phyloP scores from a whole-genome alignment of 2,797 vertebrate genomes.

The Alexandromys oeconomus region DNA sequence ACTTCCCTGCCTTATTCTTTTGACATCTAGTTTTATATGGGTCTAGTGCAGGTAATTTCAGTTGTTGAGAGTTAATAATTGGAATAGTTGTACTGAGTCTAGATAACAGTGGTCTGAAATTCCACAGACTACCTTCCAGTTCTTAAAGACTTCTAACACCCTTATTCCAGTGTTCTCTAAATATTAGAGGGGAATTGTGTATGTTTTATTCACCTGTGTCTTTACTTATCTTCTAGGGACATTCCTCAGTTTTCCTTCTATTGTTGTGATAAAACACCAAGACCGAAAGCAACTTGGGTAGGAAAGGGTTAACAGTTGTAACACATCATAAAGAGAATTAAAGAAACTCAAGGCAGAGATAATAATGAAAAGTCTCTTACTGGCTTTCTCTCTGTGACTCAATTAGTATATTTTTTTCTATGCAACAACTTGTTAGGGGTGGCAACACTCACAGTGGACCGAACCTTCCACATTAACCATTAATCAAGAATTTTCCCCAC shows the following conservation, averaged over 20 bases:
- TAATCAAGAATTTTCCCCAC: not conserved
- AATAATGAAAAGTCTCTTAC: too few species aligned
- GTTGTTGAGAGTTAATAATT: not conserved
- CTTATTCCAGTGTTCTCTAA: not conserved
- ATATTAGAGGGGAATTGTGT: not conserved
- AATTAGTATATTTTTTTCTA: not conserved
- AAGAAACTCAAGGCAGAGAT: not conserved
- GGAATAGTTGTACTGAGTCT: not conserved
- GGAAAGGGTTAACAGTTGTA: not conserved
- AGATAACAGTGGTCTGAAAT: not conserved
- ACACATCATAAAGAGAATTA: not conserved
- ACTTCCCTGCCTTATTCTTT: not conserved
- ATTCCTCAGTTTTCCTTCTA: not conserved
- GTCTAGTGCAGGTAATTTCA: not conserved
- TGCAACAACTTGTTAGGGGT: too few species aligned
- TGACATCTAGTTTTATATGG: not conserved
- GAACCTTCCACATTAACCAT: accelerated
- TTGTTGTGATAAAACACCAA: not conserved
- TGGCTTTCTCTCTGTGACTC: not conserved
- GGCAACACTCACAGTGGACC: not conserved
- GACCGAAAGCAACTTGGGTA: not conserved
- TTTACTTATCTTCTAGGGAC: not conserved
- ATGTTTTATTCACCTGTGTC: not conserved
- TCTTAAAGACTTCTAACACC: not conserved
- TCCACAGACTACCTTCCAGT: not conserved